phyloP scores from a whole-genome alignment of 2,113 vertebrate species.

The Hippocampus abdominalis region DNA sequence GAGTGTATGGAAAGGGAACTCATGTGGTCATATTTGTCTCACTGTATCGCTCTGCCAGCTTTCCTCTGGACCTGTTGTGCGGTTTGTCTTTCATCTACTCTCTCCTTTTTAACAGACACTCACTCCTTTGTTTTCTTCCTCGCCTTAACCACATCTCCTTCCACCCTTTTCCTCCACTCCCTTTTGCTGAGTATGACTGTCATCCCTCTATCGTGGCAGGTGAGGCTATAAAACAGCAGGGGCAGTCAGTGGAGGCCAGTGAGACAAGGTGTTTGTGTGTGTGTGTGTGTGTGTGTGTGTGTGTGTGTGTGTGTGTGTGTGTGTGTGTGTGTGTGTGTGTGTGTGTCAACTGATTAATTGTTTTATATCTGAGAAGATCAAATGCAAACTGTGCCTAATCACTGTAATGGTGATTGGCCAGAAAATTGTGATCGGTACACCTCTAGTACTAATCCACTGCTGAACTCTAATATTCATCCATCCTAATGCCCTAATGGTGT shows the following conservation, averaged over 20 bases:
- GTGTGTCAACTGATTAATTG: constrained; percentile 47
- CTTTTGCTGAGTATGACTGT: constrained; percentile 53
- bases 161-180: constrained; percentile 43
- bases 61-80: constrained; percentile 46
- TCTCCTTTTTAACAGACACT: constrained; percentile 64
- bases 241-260: constrained; percentile 22
- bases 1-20: constrained; percentile 27
- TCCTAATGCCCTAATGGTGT: background rate
- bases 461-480: constrained; percentile 3
- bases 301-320: too few relatives aligned
- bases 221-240: constrained; percentile 66
- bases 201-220: constrained; percentile 62
- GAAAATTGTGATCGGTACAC: too few relatives aligned
- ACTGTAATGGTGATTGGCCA: too few relatives aligned
- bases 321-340: constrained; percentile 1
- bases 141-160: constrained; percentile 44
- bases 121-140: constrained; percentile 20
- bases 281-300: too few relatives aligned
- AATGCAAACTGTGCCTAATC: constrained; percentile 26
- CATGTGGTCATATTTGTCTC: constrained; percentile 41
- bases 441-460: background rate
- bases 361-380: constrained; percentile 42
- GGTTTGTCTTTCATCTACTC: constrained; percentile 61
- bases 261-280: constrained; percentile 25
- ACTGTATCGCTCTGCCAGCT: constrained; percentile 16